phyloP scores from a whole-genome alignment of 1,140 invertebrate species.

The Ctenoplectra terminalis region DNA sequence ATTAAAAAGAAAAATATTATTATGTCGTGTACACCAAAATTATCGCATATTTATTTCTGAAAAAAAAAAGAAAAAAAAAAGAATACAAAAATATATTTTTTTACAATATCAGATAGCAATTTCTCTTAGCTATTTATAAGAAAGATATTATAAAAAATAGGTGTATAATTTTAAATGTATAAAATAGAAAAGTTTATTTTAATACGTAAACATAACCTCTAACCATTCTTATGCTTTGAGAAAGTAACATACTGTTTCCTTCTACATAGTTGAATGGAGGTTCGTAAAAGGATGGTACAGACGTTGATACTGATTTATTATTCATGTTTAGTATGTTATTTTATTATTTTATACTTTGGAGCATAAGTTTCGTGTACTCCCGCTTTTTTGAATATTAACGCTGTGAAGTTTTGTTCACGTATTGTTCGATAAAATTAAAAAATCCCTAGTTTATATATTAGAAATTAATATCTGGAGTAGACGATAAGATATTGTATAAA shows the following conservation, averaged over 20 bases:
- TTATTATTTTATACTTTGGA: slow-evolving; percentile 20
- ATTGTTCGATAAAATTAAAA: neutral
- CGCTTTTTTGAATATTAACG: neutral
- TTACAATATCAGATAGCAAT: neutral
- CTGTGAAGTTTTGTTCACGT: neutral
- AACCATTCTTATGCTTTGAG: slow-evolving; percentile 29
- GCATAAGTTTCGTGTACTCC: neutral
- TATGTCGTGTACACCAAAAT: too few species aligned
- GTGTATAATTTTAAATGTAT: neutral
- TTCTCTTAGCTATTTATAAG: neutral
- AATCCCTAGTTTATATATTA: too few species aligned
- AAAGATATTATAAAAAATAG: neutral
- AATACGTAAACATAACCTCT: slow-evolving; percentile 38
- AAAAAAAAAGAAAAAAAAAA: too few species aligned
- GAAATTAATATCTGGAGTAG: neutral
- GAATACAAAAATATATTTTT: neutral
- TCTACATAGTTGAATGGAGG: neutral
- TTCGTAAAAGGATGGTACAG: neutral
- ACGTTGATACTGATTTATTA: neutral
- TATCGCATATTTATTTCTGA: too few species aligned
- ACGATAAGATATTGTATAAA: neutral
- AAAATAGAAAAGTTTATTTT: slow-evolving; percentile 1
- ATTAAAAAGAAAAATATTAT: neutral
- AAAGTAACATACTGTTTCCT: neutral
- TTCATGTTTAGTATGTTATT: slow-evolving; percentile 4